Evolutionary conservation across 2,888 invertebrate species (phyloP), one percentile per base, ranked within the genome.

Genomic region (Pharmacophagus antenor): DNA sequence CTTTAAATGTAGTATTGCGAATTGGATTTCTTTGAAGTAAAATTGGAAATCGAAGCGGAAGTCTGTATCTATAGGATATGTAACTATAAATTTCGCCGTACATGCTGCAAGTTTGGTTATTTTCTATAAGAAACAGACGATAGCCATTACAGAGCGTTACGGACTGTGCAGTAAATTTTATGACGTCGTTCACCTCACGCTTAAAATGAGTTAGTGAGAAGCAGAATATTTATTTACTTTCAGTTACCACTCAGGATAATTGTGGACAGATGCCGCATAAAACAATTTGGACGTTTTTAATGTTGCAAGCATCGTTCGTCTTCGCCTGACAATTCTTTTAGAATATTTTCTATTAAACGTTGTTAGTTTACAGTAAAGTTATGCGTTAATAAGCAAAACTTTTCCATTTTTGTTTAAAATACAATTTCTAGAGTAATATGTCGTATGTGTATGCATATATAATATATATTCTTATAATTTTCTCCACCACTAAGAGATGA

Each of bases 191-290:
- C 56, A 49, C 31, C 20, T 56, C 49, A n/a, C 49, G 42, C 31
- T 49, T 49, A 48, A 25, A 56, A 25, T 31, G 17, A 12, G 20
- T 52, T 37, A 31, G 25, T 46, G 20, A n/a, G 46, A 46, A 54
- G 27, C 27, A 12, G 46, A 46, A 46, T 46, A 46, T 21, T 46
- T 46, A 46, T 46, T 10, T 46, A 46, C 46, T 46, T 46, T 21
- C 21, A 46, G 46, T 46, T 18, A 21, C 10, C 54, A 54, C 54
- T 54, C 27, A 31, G 27, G 54, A 46, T 54, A 54, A 54, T 54
- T 54, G 54, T 31, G 17, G 27, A 54, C 54, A 47, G 54, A 54
- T 21, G 46, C 27, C 23, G 44, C 44, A 46, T 46, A 46, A 46
- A 54, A 54, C 46, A 17, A 15, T 54, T 47, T 27, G 44, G 25